Conservation (phyloP, 2,888 invertebrate species). For the Branchipolynoe longqiensis region DNA sequence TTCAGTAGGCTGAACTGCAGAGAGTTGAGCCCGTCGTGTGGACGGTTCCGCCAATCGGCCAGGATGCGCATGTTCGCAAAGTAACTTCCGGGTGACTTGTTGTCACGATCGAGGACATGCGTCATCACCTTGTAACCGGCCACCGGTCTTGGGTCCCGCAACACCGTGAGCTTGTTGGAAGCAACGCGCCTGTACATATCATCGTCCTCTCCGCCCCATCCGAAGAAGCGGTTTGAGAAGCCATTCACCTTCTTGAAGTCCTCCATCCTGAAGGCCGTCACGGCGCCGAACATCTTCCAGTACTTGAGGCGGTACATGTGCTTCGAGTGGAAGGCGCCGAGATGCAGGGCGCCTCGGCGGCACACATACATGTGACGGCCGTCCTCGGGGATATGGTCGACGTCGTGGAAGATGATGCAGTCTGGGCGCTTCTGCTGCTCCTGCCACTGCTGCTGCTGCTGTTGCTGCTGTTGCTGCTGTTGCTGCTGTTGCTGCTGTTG, state of each 20-base stretch:
- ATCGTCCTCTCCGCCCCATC: slow-evolving; percentile 40
- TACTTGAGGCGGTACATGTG: neutral
- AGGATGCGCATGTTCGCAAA: no score
- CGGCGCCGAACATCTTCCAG: neutral
- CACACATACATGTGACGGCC: slow-evolving; percentile 23
- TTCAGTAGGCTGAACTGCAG: no score
- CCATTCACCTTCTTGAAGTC: slow-evolving; percentile 11
- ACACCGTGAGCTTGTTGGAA: neutral
- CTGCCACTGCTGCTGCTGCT: no score
- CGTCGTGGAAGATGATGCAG: slow-evolving; percentile 38
- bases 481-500: no score
- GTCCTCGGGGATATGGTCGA: slow-evolving; percentile 32
- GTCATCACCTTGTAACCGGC: neutral
- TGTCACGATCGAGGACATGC: neutral
- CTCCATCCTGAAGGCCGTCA: neutral
- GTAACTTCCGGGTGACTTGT: no score
- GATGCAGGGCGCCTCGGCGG: neutral
- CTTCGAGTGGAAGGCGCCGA: neutral
- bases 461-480: no score
- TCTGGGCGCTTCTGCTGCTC: no score
- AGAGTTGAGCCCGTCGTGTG: no score
- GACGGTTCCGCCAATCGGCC: no score
- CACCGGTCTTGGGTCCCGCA: neutral
- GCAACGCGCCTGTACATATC: neutral
- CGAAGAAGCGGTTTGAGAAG: slow-evolving; percentile 20